phyloP scores from a whole-genome alignment of 2,797 vertebrate genomes.

The Pagetopsis macropterus region DNA sequence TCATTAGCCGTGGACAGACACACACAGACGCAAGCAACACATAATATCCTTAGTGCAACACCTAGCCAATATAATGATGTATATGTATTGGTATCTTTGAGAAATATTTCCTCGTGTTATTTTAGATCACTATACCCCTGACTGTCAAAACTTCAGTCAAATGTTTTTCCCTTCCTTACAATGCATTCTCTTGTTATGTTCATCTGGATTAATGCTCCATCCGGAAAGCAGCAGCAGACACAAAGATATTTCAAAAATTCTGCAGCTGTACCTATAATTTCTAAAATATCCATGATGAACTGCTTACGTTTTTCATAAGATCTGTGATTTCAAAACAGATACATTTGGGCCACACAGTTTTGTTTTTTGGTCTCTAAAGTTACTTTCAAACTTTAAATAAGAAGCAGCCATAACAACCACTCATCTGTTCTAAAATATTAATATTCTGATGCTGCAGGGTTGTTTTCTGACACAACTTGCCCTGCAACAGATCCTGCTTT shows the following conservation, averaged over 20 bases:
- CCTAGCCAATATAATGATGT: too few relatives aligned
- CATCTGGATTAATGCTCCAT: not conserved
- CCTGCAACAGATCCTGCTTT: constrained; percentile 81
- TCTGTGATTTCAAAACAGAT: constrained; percentile 13
- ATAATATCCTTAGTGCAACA: too few relatives aligned
- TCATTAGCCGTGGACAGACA: too few relatives aligned
- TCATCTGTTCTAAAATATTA: constrained; percentile 86
- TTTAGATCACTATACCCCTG: not conserved
- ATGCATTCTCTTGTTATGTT: not conserved
- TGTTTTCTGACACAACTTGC: constrained; percentile 85
- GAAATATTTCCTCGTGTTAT: not conserved
- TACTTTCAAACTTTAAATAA: constrained; percentile 58
- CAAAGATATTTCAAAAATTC: too few relatives aligned
- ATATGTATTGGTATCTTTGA: not conserved
- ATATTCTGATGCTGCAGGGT: constrained; percentile 87
- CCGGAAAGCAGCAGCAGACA: too few relatives aligned
- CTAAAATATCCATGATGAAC: too few relatives aligned
- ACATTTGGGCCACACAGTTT: not conserved
- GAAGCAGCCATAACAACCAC: constrained; percentile 83
- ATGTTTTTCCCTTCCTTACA: too few relatives aligned
- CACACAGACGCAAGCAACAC: too few relatives aligned
- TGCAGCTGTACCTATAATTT: too few relatives aligned
- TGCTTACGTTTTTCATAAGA: not conserved
- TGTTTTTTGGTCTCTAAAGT: constrained; percentile 13
- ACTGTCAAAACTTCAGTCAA: not conserved